These are phyloP conservation scores for Zapus hudsonius DNA, from an alignment of 2,113 vertebrate species.

Conservation along the genomic window DNA sequence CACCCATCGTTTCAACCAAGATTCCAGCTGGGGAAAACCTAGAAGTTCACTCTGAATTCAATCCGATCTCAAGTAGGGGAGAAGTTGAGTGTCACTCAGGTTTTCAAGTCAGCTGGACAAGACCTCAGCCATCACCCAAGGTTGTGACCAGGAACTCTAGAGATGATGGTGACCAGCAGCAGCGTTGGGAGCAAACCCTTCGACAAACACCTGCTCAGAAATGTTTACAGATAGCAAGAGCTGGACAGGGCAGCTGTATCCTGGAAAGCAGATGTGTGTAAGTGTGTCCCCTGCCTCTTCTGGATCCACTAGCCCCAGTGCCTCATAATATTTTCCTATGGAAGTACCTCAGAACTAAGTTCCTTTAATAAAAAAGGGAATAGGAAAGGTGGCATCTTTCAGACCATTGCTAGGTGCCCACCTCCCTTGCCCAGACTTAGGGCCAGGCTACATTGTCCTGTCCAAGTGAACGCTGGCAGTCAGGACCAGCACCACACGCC, in stretches of 20 bases:
- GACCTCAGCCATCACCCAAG: neutral
- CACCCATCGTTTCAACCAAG: neutral
- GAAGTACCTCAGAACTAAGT: neutral
- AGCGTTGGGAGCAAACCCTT: neutral
- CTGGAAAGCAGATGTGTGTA: neutral
- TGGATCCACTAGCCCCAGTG: neutral
- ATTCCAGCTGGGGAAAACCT: too few species aligned
- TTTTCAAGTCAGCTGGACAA: neutral
- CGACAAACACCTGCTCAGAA: neutral
- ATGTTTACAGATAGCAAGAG: neutral
- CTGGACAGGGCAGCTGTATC: neutral
- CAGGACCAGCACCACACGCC: neutral
- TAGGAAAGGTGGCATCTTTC: neutral
- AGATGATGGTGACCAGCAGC: neutral
- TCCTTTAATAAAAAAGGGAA: neutral
- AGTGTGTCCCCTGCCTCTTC: too few species aligned
- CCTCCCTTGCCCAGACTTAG: too few species aligned
- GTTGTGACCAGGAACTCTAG: neutral
- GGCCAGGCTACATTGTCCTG: neutral
- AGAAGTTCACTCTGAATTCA: neutral
- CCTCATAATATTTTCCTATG: neutral
- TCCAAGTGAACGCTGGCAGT: neutral
- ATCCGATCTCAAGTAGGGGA: neutral
- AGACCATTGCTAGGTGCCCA: too few species aligned
- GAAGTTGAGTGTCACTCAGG: neutral